Base-by-base conservation (phyloP, 2,113 vertebrate species). In the Leuciscus idus region DNA sequence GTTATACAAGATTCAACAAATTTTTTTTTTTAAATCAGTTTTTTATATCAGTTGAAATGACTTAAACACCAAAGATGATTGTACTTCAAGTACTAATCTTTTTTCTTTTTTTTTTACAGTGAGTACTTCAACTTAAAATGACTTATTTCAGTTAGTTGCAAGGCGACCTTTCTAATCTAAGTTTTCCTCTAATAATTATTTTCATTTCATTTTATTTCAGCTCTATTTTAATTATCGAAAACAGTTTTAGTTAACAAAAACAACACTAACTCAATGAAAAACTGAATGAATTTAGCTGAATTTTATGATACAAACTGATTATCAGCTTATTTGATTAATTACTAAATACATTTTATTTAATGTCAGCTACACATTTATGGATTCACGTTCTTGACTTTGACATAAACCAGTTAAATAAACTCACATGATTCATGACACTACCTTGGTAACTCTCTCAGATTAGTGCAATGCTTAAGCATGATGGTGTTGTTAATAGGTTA, bases 401-500 rank as follows among this genome's bases (percentile, higher is more conserved):
- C 59, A 61, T 8, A 10, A 17, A 36, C 17, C 30, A 70, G 15
- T 17, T 33, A 33, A 33, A 33, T 19, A 19, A 9, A 57, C 19
- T 19, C 30, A 15, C 64, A 68, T 33, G 7, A 9, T 9, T 36
- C 28, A 30, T 21, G 8, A 33, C 26, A 55, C 50, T n/a, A 30
- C 26, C 28, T 30, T 6, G 15, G n/a, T 75, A 46, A n/a, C 72
- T 73, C 36, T 19, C 4, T 77, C 13, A 21, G 30, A 43, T 23
- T 80, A 80, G 30, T 48, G 36, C 28, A 17, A 19, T 43, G 19
- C 36, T 64, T 46, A 17, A 39, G 36, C 13, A 13, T 23, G 6
- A 4, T 64, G n/a, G 1, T 30, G 36, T 81, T 81, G 59, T 81
- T 46, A 74, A 62, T 86, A 26, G 17, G 21, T 74, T 52, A 61